phyloP scores from a whole-genome alignment of 2,113 vertebrate genomes.

The Macrotus californicus region DNA sequence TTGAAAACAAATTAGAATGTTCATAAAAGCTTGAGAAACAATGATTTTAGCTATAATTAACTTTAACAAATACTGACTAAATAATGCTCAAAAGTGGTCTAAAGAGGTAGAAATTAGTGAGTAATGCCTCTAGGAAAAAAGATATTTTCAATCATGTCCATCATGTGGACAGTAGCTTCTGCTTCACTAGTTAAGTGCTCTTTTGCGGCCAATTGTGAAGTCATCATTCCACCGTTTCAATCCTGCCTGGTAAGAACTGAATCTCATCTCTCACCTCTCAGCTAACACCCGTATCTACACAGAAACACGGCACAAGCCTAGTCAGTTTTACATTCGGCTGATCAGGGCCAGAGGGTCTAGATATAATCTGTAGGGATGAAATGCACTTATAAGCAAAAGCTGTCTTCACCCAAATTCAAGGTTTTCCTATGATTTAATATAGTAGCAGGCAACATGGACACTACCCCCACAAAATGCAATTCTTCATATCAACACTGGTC shows the following conservation, averaged over 20 bases:
- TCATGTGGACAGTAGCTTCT: not conserved
- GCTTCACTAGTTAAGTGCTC: not conserved
- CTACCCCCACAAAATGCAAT: not conserved
- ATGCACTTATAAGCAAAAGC: not conserved
- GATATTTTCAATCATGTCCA: not conserved
- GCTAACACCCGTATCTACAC: not conserved
- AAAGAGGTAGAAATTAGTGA: slow-evolving; percentile 5
- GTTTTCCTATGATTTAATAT: not conserved
- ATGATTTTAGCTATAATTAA: slow-evolving; percentile 19
- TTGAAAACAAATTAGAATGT: not conserved
- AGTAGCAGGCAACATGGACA: not conserved
- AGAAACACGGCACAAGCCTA: not conserved
- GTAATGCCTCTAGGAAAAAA: not conserved
- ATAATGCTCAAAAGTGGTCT: not conserved
- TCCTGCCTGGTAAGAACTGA: not conserved
- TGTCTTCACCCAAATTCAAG: not conserved
- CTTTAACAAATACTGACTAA: not conserved
- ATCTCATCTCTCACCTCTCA: not conserved
- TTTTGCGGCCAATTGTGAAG: not conserved
- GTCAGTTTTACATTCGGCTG: not conserved
- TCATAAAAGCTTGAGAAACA: not conserved
- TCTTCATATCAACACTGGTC: not conserved
- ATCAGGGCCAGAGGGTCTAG: not conserved
- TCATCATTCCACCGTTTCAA: not conserved
- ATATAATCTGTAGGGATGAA: not conserved